Conservation (phyloP, 2,113 vertebrate species). For the Telmatochromis sp. region DNA sequence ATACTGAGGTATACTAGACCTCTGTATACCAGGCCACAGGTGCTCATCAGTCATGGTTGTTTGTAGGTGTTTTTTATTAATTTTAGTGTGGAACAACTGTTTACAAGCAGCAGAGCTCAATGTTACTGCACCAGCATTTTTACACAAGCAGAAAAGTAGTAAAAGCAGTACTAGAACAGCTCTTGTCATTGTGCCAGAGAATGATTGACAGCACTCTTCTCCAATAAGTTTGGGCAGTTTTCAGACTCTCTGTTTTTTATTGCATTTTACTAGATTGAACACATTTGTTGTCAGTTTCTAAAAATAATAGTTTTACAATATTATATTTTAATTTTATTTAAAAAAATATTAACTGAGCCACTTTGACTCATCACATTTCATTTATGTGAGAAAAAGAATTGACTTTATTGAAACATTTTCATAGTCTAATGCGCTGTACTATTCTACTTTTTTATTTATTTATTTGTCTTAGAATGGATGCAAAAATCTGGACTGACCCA, state of each 20-base stretch:
- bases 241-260: accelerated
- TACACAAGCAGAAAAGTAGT: not conserved
- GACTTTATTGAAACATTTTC: accelerated
- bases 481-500: not conserved
- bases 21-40: not conserved
- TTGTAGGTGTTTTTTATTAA: not conserved
- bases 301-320: accelerated
- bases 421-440: not conserved
- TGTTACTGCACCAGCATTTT: not conserved
- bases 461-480: not conserved
- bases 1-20: accelerated
- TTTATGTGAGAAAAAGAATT: not conserved
- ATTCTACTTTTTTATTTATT: not conserved
- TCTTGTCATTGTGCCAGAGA: not conserved
- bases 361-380: not conserved
- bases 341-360: too few species aligned
- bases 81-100: not conserved
- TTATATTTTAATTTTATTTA: not conserved
- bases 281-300: not conserved
- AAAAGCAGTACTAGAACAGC: accelerated
- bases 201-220: not conserved
- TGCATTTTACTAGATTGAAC: not conserved
- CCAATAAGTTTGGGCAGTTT: accelerated
- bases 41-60: accelerated
- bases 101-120: not conserved